Evolutionary conservation across 2,797 vertebrate species (phyloP), one percentile per base, ranked within the genome.

Genomic region (Yasuhikotakia modesta): DNA sequence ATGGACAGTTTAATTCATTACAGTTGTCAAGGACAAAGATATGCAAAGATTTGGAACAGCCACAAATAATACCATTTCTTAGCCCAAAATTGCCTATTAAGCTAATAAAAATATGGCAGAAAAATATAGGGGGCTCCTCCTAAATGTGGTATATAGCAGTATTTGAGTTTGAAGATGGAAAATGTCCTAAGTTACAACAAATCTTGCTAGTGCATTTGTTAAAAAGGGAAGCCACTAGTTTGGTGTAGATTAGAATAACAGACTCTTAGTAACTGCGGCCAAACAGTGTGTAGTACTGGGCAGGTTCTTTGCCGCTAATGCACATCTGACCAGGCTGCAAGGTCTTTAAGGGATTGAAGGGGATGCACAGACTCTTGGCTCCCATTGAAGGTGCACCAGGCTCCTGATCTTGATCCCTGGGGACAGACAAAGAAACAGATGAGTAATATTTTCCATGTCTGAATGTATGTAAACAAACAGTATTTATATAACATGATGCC

Each of bases 381-480:
- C 98, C 98, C 97, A 99, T 98, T 66, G 97, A 98, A 0, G 98
- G 97, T 45, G 97, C 96, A 4, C 98, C 97, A 55, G 96, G 95
- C 84, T 99, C 97, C 78, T 97, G 90, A 85, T 99, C 98, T 91
- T 99, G 96, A 92, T 99, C 97, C 93, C 98, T 99, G 85, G 7
- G 27, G 57, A 55, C 27, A 58, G 46, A 27, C 12, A 58, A 7
- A 2, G 48, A 61, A 16, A 45, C 2, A 32, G 3, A 32, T 63
- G 30, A 75, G 67, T 60, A 14, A 30, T 32, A 22, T 22, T 11
- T 6, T 2, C 27, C 14, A 61, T 43, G 3, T 13, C 17, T 43
- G n/a, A n/a, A 43, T 11, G 63, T 1, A 43, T 21, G n/a, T 8
- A 16, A n/a, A 35, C 17, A 17, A n/a, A 63, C 30, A 32, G 6